phyloP scores from a whole-genome alignment of 2,113 vertebrate genomes.

The Rhabdomys dilectus region DNA sequence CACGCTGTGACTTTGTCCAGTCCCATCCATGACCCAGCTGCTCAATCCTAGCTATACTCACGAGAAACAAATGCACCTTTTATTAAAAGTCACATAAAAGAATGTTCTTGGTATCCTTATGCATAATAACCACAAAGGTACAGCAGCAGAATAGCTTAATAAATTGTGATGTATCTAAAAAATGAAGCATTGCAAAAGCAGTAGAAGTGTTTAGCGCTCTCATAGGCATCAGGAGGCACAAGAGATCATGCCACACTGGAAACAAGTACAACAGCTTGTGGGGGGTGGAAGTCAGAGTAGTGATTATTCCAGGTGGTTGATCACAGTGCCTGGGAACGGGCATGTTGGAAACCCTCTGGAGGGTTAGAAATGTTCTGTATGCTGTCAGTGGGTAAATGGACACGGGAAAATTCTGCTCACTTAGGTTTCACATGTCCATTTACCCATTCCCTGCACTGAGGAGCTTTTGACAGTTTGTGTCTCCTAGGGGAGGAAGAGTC shows the following conservation, averaged over 20 bases:
- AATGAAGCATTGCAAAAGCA: conserved; percentile 1
- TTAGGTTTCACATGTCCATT: not conserved
- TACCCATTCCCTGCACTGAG: not conserved
- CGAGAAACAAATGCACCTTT: not conserved
- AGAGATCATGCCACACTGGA: not conserved
- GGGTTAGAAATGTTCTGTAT: not conserved
- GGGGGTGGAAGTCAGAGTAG: not conserved
- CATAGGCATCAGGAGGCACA: not conserved
- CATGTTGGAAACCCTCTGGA: not conserved
- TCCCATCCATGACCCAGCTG: not conserved
- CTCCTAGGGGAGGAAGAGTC: not conserved
- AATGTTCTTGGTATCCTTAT: not conserved
- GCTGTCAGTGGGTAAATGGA: not conserved
- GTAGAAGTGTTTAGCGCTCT: not conserved
- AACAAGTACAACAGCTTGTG: not conserved
- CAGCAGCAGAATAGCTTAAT: not conserved
- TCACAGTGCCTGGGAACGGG: not conserved
- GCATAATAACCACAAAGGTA: not conserved
- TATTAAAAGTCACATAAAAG: not conserved
- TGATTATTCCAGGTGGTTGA: not conserved
- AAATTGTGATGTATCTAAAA: conserved; percentile 34
- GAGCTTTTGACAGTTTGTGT: not conserved
- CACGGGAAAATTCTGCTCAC: not conserved
- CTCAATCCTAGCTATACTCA: not conserved
- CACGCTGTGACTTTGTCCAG: not conserved